phyloP scores from a whole-genome alignment of 1,140 invertebrate species.

The Phymorhynchus buccinoides region DNA sequence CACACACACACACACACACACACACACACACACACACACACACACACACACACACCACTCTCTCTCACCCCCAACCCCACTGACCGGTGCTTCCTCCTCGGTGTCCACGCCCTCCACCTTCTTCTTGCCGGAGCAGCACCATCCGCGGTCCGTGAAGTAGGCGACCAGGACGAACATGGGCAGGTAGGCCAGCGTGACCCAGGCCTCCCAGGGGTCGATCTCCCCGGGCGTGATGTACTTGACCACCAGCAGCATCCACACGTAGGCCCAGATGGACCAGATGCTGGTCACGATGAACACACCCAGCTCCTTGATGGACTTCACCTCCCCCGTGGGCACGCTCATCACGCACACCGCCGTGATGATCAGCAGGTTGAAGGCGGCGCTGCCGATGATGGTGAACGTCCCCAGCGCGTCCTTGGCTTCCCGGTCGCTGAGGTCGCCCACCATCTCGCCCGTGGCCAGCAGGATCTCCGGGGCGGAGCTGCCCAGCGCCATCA shows the following conservation, averaged over 20 bases:
- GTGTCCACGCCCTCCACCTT: constrained; percentile 24
- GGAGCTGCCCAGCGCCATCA: constrained; percentile 76
- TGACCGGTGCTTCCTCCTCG: not conserved
- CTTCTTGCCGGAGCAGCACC: constrained; percentile 21
- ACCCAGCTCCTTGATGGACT: constrained; percentile 73
- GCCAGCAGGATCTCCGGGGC: constrained; percentile 76
- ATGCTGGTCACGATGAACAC: constrained; percentile 73
- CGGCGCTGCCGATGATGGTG: constrained; percentile 76
- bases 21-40: not conserved
- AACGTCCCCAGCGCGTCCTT: constrained; percentile 72
- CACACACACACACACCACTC: constrained; percentile 1
- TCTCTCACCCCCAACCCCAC: not conserved
- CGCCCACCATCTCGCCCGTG: constrained; percentile 72
- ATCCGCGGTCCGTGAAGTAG: constrained; percentile 61
- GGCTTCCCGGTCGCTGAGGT: constrained; percentile 52
- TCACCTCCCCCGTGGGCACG: constrained; percentile 59
- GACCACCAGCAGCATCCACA: constrained; percentile 73
- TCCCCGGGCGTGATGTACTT: constrained; percentile 59
- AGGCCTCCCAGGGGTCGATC: constrained; percentile 77
- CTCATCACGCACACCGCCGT: constrained; percentile 70
- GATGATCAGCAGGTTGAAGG: constrained; percentile 76
- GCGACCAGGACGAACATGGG: constrained; percentile 74
- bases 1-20: not conserved
- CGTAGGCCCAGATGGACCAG: constrained; percentile 76
- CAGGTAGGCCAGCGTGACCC: constrained; percentile 78